Conservation (phyloP, 2,113 vertebrate species). For the Tachycineta bicolor region DNA sequence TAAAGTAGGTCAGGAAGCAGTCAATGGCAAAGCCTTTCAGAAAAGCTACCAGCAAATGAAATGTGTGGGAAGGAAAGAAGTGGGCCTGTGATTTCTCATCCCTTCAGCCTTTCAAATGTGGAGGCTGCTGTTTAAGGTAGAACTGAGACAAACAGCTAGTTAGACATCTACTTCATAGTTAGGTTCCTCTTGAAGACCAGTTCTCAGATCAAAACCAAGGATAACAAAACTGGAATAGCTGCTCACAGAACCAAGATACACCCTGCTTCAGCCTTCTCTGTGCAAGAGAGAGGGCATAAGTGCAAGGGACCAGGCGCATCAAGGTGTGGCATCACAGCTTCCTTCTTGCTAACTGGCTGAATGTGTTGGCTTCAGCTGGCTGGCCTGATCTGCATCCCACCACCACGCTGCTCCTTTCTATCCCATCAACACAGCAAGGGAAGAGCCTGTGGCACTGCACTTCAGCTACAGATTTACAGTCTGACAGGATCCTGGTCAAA, state of each 20-base stretch:
- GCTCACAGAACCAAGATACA: not conserved
- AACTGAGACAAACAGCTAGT: not conserved
- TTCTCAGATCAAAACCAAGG: not conserved
- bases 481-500: not conserved
- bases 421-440: not conserved
- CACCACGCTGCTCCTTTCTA: not conserved
- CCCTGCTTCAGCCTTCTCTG: not conserved
- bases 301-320: not conserved
- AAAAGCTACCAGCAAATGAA: slow-evolving; percentile 20
- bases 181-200: not conserved
- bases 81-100: slow-evolving; percentile 2
- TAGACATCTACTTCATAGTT: not conserved
- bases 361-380: not conserved
- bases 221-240: not conserved
- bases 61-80: not conserved
- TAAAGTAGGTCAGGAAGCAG: slow-evolving; percentile 36
- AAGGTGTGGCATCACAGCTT: not conserved
- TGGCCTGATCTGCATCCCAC: not conserved
- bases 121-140: slow-evolving; percentile 18
- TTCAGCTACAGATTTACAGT: not conserved
- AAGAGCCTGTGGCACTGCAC: not conserved
- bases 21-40: slow-evolving; percentile 12
- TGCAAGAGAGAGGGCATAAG: not conserved
- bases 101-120: not conserved
- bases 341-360: not conserved